These are phyloP conservation scores for Burhinus oedicnemus DNA, from an alignment of 2,113 vertebrate species.

Conservation along the genomic window DNA sequence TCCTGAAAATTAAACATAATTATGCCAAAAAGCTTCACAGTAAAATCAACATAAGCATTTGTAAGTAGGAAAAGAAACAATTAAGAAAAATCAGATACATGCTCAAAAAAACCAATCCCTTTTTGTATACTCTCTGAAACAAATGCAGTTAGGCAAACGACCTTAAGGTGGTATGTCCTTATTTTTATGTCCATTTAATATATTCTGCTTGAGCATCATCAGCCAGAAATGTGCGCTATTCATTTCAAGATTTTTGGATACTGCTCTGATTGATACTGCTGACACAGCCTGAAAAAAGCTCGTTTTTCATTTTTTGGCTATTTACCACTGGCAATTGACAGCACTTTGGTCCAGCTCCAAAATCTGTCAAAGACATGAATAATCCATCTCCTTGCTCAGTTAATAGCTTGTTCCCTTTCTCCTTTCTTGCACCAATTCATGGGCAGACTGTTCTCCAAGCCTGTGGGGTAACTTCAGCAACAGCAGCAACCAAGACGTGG, in stretches of 20 bases:
- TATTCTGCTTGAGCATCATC: background rate
- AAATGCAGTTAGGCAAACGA: background rate
- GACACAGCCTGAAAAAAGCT: slow-evolving; percentile 22
- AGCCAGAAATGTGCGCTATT: slow-evolving; percentile 1
- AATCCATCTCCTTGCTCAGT: background rate
- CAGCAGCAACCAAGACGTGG: background rate
- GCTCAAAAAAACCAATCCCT: fast-evolving
- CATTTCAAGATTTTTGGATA: slow-evolving; percentile 21
- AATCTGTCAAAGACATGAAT: background rate
- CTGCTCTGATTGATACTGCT: slow-evolving; percentile 39
- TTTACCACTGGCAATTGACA: slow-evolving; percentile 32
- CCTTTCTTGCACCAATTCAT: background rate
- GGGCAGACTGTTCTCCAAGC: background rate
- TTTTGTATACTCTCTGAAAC: background rate
- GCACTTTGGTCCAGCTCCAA: background rate
- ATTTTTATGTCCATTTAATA: background rate
- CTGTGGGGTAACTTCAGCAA: background rate
- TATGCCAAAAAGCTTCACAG: background rate
- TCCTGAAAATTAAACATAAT: background rate
- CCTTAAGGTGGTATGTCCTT: background rate
- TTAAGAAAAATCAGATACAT: background rate
- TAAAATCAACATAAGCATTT: background rate
- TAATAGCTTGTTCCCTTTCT: background rate
- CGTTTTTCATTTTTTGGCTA: slow-evolving; percentile 50
- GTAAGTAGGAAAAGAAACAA: background rate